phyloP scores from a whole-genome alignment of 2,113 vertebrate species.

The Semicossyphus pulcher region DNA sequence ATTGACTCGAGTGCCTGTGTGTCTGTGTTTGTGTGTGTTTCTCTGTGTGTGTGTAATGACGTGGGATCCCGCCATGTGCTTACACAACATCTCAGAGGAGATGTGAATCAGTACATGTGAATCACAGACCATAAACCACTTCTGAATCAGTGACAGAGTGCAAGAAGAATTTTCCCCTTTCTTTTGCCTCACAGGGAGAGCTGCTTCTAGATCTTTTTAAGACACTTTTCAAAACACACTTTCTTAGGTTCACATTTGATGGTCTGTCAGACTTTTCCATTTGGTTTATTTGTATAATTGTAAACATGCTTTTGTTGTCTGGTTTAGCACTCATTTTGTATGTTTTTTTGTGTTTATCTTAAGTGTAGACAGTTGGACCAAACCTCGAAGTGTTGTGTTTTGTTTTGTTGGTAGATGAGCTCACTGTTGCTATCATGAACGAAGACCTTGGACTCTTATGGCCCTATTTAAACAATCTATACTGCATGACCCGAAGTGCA shows the following conservation, averaged over 20 bases:
- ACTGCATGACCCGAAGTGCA: background rate
- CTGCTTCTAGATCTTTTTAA: background rate
- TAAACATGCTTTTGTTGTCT: background rate
- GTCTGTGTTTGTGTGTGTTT: constrained; percentile 32
- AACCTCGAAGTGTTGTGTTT: background rate
- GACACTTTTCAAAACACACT: background rate
- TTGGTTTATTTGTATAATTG: background rate
- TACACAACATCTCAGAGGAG: constrained; percentile 63
- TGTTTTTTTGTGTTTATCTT: background rate
- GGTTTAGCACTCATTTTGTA: background rate
- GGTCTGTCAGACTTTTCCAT: too few relatives aligned
- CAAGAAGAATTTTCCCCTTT: constrained; percentile 50
- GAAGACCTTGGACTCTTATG: constrained; percentile 1
- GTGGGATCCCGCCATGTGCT: constrained; percentile 50
- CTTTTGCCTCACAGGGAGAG: constrained; percentile 19
- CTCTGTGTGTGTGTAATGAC: constrained; percentile 32
- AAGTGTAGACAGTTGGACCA: background rate
- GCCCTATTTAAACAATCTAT: background rate
- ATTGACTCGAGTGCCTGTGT: constrained; percentile 61
- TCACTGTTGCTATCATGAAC: constrained; percentile 1
- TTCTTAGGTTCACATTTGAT: constrained; percentile 1
- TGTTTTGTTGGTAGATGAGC: background rate
- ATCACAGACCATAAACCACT: constrained; percentile 62
- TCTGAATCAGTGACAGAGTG: constrained; percentile 58
- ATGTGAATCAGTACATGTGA: constrained; percentile 47